Percentiles rank a stretch among this genome's conserved stretches.
phyloP scores from a whole-genome alignment of 2,888 invertebrate genomes.

The Catocala sponsa region DNA sequence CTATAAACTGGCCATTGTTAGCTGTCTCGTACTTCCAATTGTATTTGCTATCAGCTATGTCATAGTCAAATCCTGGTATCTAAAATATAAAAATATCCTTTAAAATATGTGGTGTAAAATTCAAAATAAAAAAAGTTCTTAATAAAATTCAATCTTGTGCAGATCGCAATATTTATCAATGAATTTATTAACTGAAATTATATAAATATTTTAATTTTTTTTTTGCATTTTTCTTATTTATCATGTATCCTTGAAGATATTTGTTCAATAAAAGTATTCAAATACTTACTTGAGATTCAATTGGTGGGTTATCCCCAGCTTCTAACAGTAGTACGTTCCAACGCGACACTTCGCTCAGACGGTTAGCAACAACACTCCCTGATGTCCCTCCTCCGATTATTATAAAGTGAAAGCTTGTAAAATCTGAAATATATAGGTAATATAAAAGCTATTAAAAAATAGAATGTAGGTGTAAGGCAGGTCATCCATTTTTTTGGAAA shows the following conservation, averaged over 20 bases:
- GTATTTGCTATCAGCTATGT: constrained; percentile 72
- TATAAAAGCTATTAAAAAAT: background rate
- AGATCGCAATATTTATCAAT: too few relatives aligned
- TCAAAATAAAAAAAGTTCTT: too few relatives aligned
- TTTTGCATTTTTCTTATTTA: too few relatives aligned
- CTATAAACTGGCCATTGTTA: constrained; percentile 90
- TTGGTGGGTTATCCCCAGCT: constrained; percentile 44
- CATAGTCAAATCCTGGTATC: constrained; percentile 54
- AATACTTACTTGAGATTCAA: constrained; percentile 48
- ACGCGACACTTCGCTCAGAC: constrained; percentile 74
- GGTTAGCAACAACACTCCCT: constrained; percentile 88
- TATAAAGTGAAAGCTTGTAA: constrained; percentile 78
- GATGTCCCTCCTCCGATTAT: constrained; percentile 88
- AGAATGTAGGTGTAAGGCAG: background rate
- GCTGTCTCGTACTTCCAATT: constrained; percentile 96
- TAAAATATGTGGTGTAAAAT: too few relatives aligned
- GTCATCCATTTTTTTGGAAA: too few relatives aligned
- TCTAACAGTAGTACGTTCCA: constrained; percentile 45
- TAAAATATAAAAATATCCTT: constrained; percentile 30
- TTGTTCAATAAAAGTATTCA: too few relatives aligned
- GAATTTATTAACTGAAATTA: too few relatives aligned
- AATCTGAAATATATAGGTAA: constrained; percentile 41
- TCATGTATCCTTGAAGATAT: too few relatives aligned
- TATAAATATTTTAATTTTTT: too few relatives aligned
- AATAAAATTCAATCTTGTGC: too few relatives aligned